A percentile compares a stretch with the other conserved stretches of the same genome.
These are phyloP conservation scores for Colistium nudipinnis DNA, from an alignment of 2,113 vertebrate genomes.

Conservation along the genomic window DNA sequence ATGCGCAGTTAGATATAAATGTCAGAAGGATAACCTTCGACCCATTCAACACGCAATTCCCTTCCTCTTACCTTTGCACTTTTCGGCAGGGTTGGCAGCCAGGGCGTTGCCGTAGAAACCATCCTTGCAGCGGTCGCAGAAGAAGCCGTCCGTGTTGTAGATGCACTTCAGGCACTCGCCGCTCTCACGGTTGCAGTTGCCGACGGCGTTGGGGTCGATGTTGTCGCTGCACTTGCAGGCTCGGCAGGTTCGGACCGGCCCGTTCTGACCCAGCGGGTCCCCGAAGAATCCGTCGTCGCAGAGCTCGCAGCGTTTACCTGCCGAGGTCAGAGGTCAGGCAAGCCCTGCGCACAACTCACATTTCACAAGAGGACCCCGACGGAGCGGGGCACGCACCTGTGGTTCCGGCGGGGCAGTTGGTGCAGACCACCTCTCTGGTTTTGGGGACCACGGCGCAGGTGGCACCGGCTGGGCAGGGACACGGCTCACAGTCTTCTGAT, in stretches of 20 bases:
- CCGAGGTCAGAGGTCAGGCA: neutral
- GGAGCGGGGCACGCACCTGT: slow-evolving; percentile 82
- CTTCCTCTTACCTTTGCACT: slow-evolving; percentile 86
- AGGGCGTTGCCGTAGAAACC: slow-evolving; percentile 90
- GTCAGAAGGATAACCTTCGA: no score
- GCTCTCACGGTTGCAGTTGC: slow-evolving; percentile 87
- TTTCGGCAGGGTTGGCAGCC: slow-evolving; percentile 82
- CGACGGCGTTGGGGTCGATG: slow-evolving; percentile 89
- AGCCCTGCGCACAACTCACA: no score
- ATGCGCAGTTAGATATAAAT: no score
- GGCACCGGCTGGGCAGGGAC: slow-evolving; percentile 89
- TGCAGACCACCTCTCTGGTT: slow-evolving; percentile 94
- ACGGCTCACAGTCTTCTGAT: slow-evolving; percentile 85
- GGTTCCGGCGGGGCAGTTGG: slow-evolving; percentile 92
- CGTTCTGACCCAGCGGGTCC: slow-evolving; percentile 85
- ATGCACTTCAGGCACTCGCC: slow-evolving; percentile 93
- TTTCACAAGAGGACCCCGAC: no score
- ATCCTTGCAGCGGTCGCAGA: slow-evolving; percentile 90
- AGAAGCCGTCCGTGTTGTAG: slow-evolving; percentile 88
- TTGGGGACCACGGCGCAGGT: slow-evolving; percentile 90
- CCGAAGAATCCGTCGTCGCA: slow-evolving; percentile 97
- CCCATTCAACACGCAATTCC: no score
- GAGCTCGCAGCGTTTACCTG: slow-evolving; percentile 95
- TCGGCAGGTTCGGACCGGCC: slow-evolving; percentile 83
- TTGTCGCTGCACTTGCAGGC: slow-evolving; percentile 93